Percentiles rank a stretch among this genome's conserved stretches.
phyloP scores from a whole-genome alignment of 2,113 vertebrate species.

The Catharus fuscescens region DNA sequence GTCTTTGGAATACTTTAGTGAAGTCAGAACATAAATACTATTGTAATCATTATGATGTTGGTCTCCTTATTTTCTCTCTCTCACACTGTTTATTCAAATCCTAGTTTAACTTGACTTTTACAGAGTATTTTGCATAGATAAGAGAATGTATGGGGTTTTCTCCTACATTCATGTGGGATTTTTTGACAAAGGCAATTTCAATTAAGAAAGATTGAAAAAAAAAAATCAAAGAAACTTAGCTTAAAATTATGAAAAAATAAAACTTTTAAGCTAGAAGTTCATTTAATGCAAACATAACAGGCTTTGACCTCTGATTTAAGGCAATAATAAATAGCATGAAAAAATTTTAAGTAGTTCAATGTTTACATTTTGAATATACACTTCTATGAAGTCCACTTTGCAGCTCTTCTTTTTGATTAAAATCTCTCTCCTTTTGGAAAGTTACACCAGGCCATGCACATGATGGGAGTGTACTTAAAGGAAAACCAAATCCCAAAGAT shows the following conservation, averaged over 20 bases:
- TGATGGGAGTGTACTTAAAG: not conserved
- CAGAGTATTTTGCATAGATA: not conserved
- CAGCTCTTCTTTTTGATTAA: not conserved
- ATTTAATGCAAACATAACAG: not conserved
- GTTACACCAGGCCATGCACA: not conserved
- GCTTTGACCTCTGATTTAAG: not conserved
- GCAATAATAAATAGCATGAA: not conserved
- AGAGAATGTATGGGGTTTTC: accelerated
- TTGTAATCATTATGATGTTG: not conserved
- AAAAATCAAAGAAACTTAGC: not conserved
- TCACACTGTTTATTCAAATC: not conserved
- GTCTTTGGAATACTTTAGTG: not conserved
- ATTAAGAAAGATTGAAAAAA: not conserved
- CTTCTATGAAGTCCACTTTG: not conserved
- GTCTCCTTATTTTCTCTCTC: not conserved
- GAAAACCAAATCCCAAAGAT: not conserved
- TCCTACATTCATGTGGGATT: not conserved
- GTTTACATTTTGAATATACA: not conserved
- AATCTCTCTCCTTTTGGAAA: not conserved
- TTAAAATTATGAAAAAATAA: not conserved
- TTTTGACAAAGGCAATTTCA: not conserved
- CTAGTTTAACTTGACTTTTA: not conserved
- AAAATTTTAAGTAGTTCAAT: not conserved
- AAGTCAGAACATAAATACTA: not conserved
- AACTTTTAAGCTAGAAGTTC: not conserved